Percentiles rank a stretch among this genome's conserved stretches.
Conservation (phyloP, 2,113 vertebrate genomes). For the Ovis canadensis region DNA sequence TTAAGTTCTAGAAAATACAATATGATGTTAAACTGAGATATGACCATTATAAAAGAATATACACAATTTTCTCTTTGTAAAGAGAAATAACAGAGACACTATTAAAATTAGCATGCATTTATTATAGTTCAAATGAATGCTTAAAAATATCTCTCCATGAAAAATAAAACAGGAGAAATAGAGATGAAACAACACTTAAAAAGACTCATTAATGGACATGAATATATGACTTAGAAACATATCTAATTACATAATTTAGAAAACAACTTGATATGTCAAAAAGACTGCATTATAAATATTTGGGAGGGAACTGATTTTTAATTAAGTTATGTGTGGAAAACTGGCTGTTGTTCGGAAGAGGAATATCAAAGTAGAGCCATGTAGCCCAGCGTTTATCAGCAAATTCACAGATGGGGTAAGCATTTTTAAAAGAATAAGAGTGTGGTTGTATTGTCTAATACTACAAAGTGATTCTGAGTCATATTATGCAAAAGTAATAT, state of each 20-base stretch:
- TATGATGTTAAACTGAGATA: neutral
- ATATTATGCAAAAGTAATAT: neutral
- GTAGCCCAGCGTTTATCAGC: neutral
- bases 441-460: neutral
- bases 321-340: neutral
- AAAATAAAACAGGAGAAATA: neutral
- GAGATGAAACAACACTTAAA: neutral
- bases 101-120: neutral
- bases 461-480: neutral
- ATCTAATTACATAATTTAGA: neutral
- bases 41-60: neutral
- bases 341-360: neutral
- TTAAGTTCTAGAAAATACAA: neutral
- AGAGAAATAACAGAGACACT: neutral
- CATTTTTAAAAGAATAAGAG: neutral
- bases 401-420: neutral
- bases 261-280: neutral
- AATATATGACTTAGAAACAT: neutral
- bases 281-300: neutral
- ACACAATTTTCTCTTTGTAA: neutral
- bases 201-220: neutral
- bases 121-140: neutral
- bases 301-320: neutral
- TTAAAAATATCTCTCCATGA: neutral
- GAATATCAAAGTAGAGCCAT: neutral